A percentile compares a stretch with the other conserved stretches of the same genome.
Conservation (phyloP, 2,888 invertebrate species). For the Dastarcus helophoroides region DNA sequence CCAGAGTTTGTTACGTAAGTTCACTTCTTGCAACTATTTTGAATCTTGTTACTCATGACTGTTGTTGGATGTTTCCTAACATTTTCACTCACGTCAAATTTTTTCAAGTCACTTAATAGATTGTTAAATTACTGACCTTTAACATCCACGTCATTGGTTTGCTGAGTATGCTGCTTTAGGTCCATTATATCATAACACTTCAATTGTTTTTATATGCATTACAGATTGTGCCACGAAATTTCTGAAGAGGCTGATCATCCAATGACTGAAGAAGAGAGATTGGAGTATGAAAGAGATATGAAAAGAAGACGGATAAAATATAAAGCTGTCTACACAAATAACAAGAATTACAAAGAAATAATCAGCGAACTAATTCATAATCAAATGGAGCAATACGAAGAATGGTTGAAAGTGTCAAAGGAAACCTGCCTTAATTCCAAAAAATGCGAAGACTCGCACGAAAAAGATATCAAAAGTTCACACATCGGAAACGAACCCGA, state of each 20-base stretch:
- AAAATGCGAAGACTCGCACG: neutral
- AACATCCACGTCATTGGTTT: too few relatives aligned
- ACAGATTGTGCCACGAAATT: slow-evolving; percentile 35
- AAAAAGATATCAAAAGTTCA: neutral
- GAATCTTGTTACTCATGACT: neutral
- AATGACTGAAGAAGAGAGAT: slow-evolving; percentile 36
- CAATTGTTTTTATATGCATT: too few relatives aligned
- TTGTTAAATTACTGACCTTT: too few relatives aligned
- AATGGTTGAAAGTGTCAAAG: slow-evolving; percentile 23
- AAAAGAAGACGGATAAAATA: slow-evolving; percentile 49
- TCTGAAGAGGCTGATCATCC: slow-evolving; percentile 11
- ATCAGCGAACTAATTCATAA: slow-evolving; percentile 47
- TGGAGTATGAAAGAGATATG: slow-evolving; percentile 46
- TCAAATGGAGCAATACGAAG: slow-evolving; percentile 37
- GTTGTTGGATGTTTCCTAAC: too few relatives aligned
- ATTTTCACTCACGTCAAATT: too few relatives aligned
- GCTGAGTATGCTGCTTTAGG: too few relatives aligned
- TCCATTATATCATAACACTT: too few relatives aligned
- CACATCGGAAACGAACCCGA: neutral
- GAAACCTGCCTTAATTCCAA: too few relatives aligned
- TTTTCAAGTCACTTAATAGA: too few relatives aligned
- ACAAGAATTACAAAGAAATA: slow-evolving; percentile 46
- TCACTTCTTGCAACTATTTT: neutral
- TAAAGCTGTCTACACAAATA: slow-evolving; percentile 42
- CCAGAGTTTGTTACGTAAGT: slow-evolving; percentile 35